Evolutionary conservation across 2,113 vertebrate species (phyloP).

Genomic region (Macquaria australasica): DNA sequence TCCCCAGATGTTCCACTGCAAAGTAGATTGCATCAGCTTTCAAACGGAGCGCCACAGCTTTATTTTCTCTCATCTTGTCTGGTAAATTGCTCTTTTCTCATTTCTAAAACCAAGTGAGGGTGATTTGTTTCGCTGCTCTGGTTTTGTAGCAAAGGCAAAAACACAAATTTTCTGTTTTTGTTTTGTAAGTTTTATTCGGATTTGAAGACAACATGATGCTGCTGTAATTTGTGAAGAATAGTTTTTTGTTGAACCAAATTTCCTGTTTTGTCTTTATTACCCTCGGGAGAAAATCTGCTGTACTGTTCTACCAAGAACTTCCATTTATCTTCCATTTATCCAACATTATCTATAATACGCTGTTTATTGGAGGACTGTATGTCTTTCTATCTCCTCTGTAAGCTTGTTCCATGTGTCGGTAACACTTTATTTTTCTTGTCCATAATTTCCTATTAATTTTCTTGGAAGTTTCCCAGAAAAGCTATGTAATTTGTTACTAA

Average conservation of each 20-base stretch:
- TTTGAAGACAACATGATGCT: conserved; percentile 11
- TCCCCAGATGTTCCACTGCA: conserved; percentile 75
- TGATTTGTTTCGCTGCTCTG: conserved; percentile 47
- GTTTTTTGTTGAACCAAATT: background rate
- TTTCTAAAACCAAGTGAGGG: conserved; percentile 52
- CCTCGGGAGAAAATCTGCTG: conserved; percentile 29
- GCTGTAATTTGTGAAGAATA: conserved; percentile 23
- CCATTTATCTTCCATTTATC: too few relatives aligned
- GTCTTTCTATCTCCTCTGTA: background rate
- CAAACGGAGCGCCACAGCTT: conserved; percentile 58
- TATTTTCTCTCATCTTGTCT: conserved; percentile 62
- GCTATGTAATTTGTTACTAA: background rate
- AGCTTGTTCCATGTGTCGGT: background rate
- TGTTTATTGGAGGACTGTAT: conserved; percentile 9
- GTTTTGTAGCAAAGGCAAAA: conserved; percentile 24
- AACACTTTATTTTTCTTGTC: background rate
- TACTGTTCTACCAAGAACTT: conserved; percentile 19
- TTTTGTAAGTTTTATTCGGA: conserved; percentile 16
- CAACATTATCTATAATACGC: conserved; percentile 11
- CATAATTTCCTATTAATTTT: too few relatives aligned
- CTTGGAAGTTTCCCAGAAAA: background rate
- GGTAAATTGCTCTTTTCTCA: conserved; percentile 61
- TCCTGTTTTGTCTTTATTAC: conserved; percentile 34
- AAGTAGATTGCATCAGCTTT: conserved; percentile 75
- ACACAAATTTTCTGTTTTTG: background rate